These are phyloP conservation scores for Scomberomorus guttatus DNA, from an alignment of 2,797 vertebrate genomes.

Conservation along the genomic window DNA sequence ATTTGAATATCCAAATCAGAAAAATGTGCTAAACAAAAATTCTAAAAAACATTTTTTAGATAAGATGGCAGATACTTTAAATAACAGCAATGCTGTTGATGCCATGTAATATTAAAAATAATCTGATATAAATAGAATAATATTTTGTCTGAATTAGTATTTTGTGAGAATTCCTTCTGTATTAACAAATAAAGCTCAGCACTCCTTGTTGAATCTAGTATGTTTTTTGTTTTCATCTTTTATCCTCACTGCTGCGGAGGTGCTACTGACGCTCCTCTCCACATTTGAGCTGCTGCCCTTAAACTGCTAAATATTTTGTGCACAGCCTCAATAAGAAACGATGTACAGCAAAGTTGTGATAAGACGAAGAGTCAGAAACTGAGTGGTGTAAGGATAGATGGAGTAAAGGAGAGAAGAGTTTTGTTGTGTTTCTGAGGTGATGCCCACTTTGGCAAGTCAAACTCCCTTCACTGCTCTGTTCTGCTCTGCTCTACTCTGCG, in stretches of 20 bases:
- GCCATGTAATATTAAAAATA: neutral
- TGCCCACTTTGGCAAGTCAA: slow-evolving; percentile 86
- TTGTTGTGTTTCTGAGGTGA: slow-evolving; percentile 82
- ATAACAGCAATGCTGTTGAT: slow-evolving; percentile 11
- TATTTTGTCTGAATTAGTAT: neutral
- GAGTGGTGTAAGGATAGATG: slow-evolving; percentile 46
- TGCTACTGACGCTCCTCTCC: slow-evolving; percentile 17
- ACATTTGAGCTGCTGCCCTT: slow-evolving; percentile 38
- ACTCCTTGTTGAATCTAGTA: slow-evolving; percentile 4
- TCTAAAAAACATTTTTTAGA: neutral
- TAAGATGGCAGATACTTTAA: slow-evolving; percentile 15
- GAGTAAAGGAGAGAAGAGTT: slow-evolving; percentile 63
- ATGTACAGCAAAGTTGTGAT: slow-evolving; percentile 38
- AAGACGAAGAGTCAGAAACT: slow-evolving; percentile 44
- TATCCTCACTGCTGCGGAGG: slow-evolving; percentile 8
- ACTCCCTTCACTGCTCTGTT: slow-evolving; percentile 79
- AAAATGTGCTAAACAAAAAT: slow-evolving; percentile 2
- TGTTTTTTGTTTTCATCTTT: slow-evolving; percentile 39
- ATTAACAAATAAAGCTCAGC: slow-evolving; percentile 4
- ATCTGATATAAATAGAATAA: neutral
- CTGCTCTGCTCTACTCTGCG: slow-evolving; percentile 77
- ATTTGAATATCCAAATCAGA: slow-evolving; percentile 43
- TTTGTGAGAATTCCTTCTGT: neutral
- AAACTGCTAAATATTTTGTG: slow-evolving; percentile 54
- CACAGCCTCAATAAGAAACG: slow-evolving; percentile 26